Conservation (phyloP, 1,140 invertebrate genomes). For the Habropoda laboriosa region DNA sequence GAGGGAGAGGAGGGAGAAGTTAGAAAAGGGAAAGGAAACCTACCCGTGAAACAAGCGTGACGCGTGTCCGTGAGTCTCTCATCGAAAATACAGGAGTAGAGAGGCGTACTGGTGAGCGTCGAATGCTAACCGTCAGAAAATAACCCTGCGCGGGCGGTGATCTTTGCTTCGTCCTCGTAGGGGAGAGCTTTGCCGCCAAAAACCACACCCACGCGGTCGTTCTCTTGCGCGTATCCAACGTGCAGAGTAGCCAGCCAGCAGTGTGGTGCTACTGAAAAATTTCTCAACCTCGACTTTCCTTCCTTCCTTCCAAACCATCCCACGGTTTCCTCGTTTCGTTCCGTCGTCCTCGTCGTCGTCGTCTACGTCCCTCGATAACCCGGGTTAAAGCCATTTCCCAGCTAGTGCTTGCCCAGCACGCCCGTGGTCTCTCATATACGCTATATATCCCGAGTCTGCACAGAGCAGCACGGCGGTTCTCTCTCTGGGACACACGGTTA, state of each 20-base stretch:
- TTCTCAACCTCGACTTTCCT: slow-evolving; percentile 27
- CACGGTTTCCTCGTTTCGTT: slow-evolving; percentile 13
- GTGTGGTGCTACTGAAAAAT: slow-evolving; percentile 56
- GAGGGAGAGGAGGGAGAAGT: not conserved
- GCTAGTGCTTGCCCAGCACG: slow-evolving; percentile 61
- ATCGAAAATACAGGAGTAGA: slow-evolving; percentile 30
- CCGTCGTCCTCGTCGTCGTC: slow-evolving; percentile 23
- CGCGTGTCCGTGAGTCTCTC: slow-evolving; percentile 14
- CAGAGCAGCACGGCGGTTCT: slow-evolving; percentile 57
- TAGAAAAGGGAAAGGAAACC: not conserved
- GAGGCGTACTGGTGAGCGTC: not conserved
- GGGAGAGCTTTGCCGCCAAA: slow-evolving; percentile 48
- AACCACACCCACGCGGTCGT: slow-evolving; percentile 55
- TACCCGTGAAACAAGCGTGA: slow-evolving; percentile 3
- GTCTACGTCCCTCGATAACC: slow-evolving; percentile 62
- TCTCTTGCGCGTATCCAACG: too few species aligned
- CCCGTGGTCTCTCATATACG: slow-evolving; percentile 58
- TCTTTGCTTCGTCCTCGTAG: not conserved
- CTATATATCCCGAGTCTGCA: slow-evolving; percentile 55
- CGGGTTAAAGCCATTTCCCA: slow-evolving; percentile 68
- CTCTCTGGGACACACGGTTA: slow-evolving; percentile 55
- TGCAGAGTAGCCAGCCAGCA: too few species aligned
- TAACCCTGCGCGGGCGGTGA: not conserved
- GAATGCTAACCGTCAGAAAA: slow-evolving; percentile 10
- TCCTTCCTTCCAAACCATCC: slow-evolving; percentile 8